Evolutionary conservation across 2,113 vertebrate species (phyloP), one percentile per base, ranked within the genome.

Genomic region (Psephotus haematonotus): DNA sequence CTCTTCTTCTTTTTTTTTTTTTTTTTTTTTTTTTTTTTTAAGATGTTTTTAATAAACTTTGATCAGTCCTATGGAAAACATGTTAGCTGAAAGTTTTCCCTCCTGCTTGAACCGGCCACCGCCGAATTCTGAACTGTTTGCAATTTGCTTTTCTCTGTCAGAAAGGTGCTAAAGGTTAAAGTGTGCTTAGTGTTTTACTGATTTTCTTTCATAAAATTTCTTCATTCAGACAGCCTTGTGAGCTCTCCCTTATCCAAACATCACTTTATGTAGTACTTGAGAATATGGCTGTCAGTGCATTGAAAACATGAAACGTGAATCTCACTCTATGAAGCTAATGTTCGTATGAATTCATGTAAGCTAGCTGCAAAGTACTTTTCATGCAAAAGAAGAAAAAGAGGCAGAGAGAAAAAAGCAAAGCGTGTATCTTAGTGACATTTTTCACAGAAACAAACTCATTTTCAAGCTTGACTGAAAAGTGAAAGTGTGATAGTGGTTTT

Each of bases 371-470:
- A 93, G 35, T 75, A 78, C 33, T 91, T 64, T 84, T 68, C 65
- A 67, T 2, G 11, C 6, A 33, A 74, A 88, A 62, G n/a, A 33
- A 74, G 52, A 70, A 77, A 52, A 28, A 19, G 4, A 44, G 31
- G 50, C 3, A 55, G 13, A 69, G 10, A 59, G 6, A n/a, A 70
- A 50, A 80, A 53, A 55, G 19, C 77, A 62, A 86, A 86, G 4
- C 2, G 0, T 92, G 29, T 33, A 46, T 78, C 69, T 63, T 55
- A 60, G 86, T 67, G 93, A 85, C 31, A 69, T 93, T 95, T 95
- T 96, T 95, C 72, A 69, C 86, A 87, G 72, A 96, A 93, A 82
- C 49, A 90, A 93, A 64, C 52, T 17, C 65, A 82, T 96, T 92
- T 96, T 90, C 92, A 89, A 90, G 69, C 80, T 91, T 96, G 91